Evolutionary conservation across 2,113 vertebrate genomes (phyloP).

Genomic region (Perca schrenkii): DNA sequence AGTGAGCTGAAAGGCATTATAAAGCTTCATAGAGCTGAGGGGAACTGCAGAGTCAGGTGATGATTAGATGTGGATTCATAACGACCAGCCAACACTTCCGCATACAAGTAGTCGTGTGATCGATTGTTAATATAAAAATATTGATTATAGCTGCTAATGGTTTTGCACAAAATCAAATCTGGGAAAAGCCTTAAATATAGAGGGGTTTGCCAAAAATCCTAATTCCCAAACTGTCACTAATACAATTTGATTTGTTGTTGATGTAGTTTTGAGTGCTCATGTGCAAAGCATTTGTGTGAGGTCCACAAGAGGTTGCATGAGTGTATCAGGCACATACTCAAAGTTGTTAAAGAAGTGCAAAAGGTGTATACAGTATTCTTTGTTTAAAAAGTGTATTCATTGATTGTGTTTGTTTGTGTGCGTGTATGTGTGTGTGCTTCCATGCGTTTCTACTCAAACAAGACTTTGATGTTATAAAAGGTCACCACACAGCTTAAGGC

Average conservation of each 20-base stretch:
- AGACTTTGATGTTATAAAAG: constrained; percentile 22
- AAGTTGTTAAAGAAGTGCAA: not conserved
- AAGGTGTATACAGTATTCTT: not conserved
- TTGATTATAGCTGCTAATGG: not conserved
- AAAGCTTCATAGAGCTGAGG: not conserved
- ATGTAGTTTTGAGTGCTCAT: not conserved
- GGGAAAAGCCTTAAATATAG: not conserved
- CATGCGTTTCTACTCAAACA: constrained; percentile 5
- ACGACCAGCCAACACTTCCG: not conserved
- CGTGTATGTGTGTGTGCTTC: not conserved
- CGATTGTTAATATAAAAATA: not conserved
- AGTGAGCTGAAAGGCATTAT: not conserved
- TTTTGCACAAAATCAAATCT: not conserved
- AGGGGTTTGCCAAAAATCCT: not conserved
- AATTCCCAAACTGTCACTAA: not conserved
- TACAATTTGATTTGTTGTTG: not conserved
- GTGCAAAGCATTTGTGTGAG: not conserved
- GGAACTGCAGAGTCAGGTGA: not conserved
- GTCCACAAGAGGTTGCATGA: not conserved
- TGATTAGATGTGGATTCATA: not conserved
- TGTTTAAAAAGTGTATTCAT: not conserved
- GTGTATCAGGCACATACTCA: not conserved
- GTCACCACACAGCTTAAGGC: constrained; percentile 24
- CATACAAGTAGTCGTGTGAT: not conserved
- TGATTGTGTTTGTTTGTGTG: not conserved